phyloP scores from a whole-genome alignment of 2,888 invertebrate genomes.

The Plagodis dolabraria region DNA sequence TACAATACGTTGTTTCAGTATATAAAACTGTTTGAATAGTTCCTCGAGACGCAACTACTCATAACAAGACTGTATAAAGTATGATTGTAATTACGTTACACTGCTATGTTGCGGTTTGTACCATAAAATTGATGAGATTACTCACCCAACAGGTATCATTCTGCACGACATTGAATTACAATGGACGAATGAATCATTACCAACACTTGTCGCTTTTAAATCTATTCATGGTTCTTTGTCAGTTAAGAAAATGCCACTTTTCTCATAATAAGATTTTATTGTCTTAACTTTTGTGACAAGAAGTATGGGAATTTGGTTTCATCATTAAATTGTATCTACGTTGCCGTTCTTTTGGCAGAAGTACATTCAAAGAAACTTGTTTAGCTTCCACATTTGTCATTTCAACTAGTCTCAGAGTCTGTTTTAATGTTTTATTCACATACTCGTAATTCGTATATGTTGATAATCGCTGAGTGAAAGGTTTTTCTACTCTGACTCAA shows the following conservation, averaged over 20 bases:
- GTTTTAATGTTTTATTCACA: too few species aligned
- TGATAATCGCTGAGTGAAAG: too few species aligned
- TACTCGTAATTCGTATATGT: too few species aligned
- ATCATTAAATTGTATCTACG: conserved; percentile 7
- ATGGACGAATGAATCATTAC: conserved; percentile 51
- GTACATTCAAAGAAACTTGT: too few species aligned
- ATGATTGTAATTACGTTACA: background rate
- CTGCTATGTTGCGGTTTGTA: conserved; percentile 1
- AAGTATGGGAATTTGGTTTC: conserved; percentile 18
- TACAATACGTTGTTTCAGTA: background rate
- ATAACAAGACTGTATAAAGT: background rate
- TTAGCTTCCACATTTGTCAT: background rate
- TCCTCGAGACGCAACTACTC: background rate
- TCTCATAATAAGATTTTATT: conserved; percentile 15
- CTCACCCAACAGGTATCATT: conserved; percentile 42
- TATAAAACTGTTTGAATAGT: background rate
- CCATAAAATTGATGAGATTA: conserved; percentile 32
- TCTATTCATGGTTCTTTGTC: conserved; percentile 15
- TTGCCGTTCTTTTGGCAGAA: background rate
- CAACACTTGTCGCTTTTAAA: conserved; percentile 33
- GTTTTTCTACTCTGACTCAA: too few species aligned
- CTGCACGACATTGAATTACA: conserved; percentile 45
- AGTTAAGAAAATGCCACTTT: conserved; percentile 10
- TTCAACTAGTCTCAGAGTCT: too few species aligned
- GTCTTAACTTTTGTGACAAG: conserved; percentile 12